phyloP scores from a whole-genome alignment of 2,888 invertebrate genomes.

The Aporophyla nigra region DNA sequence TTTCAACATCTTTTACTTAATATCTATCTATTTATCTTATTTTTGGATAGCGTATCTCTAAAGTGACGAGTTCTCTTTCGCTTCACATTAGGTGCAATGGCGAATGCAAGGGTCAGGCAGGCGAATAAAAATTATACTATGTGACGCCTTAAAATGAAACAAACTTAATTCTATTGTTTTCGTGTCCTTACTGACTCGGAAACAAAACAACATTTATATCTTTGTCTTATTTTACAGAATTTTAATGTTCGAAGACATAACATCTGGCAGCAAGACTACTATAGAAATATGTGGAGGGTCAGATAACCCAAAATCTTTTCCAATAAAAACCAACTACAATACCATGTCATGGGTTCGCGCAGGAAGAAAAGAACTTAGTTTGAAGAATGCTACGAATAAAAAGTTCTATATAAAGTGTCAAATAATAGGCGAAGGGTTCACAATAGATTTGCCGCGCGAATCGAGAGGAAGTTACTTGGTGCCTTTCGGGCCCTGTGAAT shows the following conservation, averaged over 20 bases:
- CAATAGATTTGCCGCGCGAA: conserved; percentile 81
- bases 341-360: conserved; percentile 83
- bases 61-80: no score
- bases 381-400: conserved; percentile 82
- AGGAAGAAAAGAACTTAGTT: conserved; percentile 83
- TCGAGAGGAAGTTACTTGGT: conserved; percentile 78
- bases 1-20: no score
- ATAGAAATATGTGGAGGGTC: conserved; percentile 79
- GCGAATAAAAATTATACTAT: background rate
- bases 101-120: no score
- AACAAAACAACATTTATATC: background rate
- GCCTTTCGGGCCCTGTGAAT: conserved; percentile 81
- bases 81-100: no score
- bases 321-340: conserved; percentile 82
- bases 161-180: no score
- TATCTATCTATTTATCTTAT: no score
- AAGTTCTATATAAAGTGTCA: conserved; percentile 83
- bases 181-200: no score
- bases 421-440: conserved; percentile 84
- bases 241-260: conserved; percentile 80
- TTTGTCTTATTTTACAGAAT: conserved; percentile 72
- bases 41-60: no score
- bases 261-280: conserved; percentile 73
- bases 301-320: conserved; percentile 80
- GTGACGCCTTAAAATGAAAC: no score